Conservation (phyloP, 2,113 vertebrate genomes). For the Emydocephalus ijimae region DNA sequence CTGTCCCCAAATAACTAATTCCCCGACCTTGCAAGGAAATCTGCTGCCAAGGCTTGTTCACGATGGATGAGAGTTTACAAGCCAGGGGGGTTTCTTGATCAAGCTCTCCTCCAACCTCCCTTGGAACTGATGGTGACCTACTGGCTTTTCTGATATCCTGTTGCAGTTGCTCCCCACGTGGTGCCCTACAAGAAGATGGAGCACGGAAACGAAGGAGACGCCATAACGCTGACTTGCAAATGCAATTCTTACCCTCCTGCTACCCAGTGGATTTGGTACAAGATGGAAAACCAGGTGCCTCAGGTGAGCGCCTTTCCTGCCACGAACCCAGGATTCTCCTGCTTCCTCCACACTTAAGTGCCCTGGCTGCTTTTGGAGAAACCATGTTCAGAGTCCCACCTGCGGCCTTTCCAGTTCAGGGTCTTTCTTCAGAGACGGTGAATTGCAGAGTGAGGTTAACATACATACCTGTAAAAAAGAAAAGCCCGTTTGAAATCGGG, state of each 20-base stretch:
- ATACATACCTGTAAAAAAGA: background rate
- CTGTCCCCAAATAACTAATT: background rate
- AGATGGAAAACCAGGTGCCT: background rate
- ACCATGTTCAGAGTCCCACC: background rate
- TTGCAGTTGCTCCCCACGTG: conserved; percentile 74
- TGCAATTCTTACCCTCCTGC: conserved; percentile 68
- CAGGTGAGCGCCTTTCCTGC: conserved; percentile 39
- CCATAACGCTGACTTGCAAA: conserved; percentile 72
- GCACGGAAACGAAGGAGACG: conserved; percentile 83
- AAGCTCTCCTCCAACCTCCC: background rate
- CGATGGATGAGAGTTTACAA: background rate
- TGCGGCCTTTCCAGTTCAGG: background rate
- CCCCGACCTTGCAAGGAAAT: background rate
- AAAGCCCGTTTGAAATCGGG: background rate
- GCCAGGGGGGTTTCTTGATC: background rate
- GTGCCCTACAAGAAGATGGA: conserved; percentile 78
- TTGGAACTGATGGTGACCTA: background rate
- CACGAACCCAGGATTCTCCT: too few relatives aligned
- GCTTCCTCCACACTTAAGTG: background rate
- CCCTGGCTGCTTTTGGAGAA: background rate
- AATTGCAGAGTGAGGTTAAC: background rate
- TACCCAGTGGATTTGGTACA: conserved; percentile 64
- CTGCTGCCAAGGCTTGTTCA: background rate
- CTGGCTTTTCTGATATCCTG: background rate
- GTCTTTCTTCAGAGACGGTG: background rate